Conservation (phyloP, 2,888 invertebrate genomes). For the Cerceris ruficornis region DNA sequence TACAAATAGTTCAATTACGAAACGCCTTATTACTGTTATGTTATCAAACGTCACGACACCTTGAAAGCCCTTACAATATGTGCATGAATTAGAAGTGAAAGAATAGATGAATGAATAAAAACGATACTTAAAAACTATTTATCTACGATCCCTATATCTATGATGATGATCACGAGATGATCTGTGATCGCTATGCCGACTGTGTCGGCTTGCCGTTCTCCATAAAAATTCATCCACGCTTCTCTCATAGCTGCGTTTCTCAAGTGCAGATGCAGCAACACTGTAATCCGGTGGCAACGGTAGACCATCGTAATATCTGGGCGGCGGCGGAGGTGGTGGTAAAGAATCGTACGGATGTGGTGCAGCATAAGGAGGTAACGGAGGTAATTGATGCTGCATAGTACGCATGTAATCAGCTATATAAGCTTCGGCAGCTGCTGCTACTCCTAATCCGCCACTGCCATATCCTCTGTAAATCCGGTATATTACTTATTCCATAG, state of each 20-base stretch:
- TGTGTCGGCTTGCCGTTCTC: constrained; percentile 88
- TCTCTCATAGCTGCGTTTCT: constrained; percentile 92
- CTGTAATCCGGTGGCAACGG: constrained; percentile 90
- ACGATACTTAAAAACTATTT: constrained; percentile 55
- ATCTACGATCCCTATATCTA: constrained; percentile 86
- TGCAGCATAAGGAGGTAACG: constrained; percentile 92
- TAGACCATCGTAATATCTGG: constrained; percentile 91
- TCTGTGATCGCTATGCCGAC: constrained; percentile 81
- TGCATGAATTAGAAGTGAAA: no score
- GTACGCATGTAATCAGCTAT: constrained; percentile 95
- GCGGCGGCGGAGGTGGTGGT: constrained; percentile 87
- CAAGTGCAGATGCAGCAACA: constrained; percentile 84
- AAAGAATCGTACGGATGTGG: constrained; percentile 83
- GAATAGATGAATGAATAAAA: constrained; percentile 23
- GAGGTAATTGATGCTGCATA: constrained; percentile 93
- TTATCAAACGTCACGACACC: constrained; percentile 23
- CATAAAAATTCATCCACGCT: constrained; percentile 94
- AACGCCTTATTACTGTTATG: constrained; percentile 17
- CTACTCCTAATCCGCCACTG: constrained; percentile 83
- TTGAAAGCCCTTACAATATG: constrained; percentile 47
- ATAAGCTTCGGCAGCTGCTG: constrained; percentile 91
- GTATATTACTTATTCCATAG: not conserved
- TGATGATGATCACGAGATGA: constrained; percentile 85
- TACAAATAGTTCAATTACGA: constrained; percentile 20
- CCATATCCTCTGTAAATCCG: constrained; percentile 80